These are phyloP conservation scores for Pangasius djambal DNA, from an alignment of 2,797 vertebrate species.

Conservation along the genomic window DNA sequence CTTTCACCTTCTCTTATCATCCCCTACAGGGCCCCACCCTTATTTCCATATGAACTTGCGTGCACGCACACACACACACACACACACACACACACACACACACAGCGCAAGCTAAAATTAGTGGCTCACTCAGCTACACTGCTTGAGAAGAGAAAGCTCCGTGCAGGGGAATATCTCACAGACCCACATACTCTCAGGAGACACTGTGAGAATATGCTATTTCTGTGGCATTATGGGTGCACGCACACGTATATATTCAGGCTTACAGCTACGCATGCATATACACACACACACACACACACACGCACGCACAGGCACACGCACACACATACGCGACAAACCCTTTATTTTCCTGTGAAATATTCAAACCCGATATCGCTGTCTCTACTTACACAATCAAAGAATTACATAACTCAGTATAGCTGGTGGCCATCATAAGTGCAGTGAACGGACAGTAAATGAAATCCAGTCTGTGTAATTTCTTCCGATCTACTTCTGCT, in stretches of 20 bases:
- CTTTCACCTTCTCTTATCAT: slow-evolving; percentile 52
- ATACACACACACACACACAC: background rate
- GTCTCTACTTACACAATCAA: slow-evolving; percentile 48
- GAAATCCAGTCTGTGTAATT: slow-evolving; percentile 22
- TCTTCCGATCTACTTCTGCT: background rate
- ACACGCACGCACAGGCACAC: background rate
- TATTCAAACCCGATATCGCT: slow-evolving; percentile 23
- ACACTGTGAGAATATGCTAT: slow-evolving; percentile 43
- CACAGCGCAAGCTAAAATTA: slow-evolving; percentile 51
- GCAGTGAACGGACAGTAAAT: slow-evolving; percentile 3
- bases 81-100: background rate
- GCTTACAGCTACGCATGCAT: background rate
- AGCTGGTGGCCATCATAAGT: slow-evolving; percentile 20
- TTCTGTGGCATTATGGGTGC: slow-evolving; percentile 19
- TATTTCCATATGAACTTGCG: background rate
- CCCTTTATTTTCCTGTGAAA: slow-evolving; percentile 31
- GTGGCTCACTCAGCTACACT: slow-evolving; percentile 42
- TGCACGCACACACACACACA: slow-evolving; percentile 7
- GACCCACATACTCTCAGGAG: slow-evolving; percentile 35
- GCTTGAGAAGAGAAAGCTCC: slow-evolving; percentile 32
- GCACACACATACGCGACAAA: background rate
- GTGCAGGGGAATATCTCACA: slow-evolving; percentile 35
- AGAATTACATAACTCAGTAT: slow-evolving; percentile 39
- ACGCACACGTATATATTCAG: background rate
- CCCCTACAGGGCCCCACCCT: background rate